Conservation (phyloP, 2,888 invertebrate species). For the Drosophila subsilvestris region DNA sequence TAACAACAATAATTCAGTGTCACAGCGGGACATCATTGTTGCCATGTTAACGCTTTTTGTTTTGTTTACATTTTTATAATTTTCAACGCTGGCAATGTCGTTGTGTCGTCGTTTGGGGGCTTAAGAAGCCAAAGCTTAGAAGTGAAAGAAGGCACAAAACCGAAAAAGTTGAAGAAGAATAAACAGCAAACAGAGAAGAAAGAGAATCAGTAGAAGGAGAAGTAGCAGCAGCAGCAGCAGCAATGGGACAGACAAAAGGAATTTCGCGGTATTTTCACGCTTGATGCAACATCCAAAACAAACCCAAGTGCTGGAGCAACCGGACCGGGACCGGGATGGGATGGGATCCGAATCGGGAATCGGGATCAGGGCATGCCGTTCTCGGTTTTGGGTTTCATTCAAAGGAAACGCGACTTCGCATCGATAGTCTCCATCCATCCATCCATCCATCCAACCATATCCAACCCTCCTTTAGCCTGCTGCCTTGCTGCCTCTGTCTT, state of each 20-base stretch:
- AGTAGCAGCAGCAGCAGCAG: slow-evolving; percentile 1
- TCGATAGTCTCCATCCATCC: background rate
- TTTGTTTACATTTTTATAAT: slow-evolving; percentile 74
- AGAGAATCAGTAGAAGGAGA: background rate
- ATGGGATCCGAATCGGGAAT: slow-evolving; percentile 15
- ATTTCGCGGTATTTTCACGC: slow-evolving; percentile 84
- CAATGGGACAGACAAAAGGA: slow-evolving; percentile 50
- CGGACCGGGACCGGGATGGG: too few relatives aligned
- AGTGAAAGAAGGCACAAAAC: slow-evolving; percentile 6
- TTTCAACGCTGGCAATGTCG: slow-evolving; percentile 29
- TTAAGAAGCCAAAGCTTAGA: slow-evolving; percentile 31
- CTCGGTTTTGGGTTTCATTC: slow-evolving; percentile 81
- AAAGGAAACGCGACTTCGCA: slow-evolving; percentile 60
- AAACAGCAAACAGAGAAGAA: background rate
- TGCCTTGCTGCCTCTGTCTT: background rate
- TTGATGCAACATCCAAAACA: slow-evolving; percentile 54
- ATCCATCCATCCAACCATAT: background rate
- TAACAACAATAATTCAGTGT: slow-evolving; percentile 84
- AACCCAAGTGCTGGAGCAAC: slow-evolving; percentile 9
- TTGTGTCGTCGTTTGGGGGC: slow-evolving; percentile 9
- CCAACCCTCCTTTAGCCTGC: background rate
- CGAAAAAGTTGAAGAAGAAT: slow-evolving; percentile 8
- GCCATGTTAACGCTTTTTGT: slow-evolving; percentile 84
- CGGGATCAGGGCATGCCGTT: slow-evolving; percentile 19
- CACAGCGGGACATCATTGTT: slow-evolving; percentile 84